These are phyloP conservation scores for Echinometra lucunter DNA, from an alignment of 53 echinoderm and acorn worm genomes.

Conservation along the genomic window DNA sequence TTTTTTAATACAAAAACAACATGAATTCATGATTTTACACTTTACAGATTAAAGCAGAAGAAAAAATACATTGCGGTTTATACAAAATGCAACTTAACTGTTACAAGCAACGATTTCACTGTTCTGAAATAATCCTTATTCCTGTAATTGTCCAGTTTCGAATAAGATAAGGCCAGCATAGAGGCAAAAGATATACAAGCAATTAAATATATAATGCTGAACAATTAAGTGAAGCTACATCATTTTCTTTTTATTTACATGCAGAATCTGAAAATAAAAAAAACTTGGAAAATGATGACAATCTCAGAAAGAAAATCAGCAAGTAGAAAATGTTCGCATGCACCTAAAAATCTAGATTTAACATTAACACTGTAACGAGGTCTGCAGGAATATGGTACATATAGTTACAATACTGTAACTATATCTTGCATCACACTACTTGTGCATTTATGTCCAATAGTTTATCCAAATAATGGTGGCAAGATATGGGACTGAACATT, in stretches of 20 bases:
- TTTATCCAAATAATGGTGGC: not conserved
- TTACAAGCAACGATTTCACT: too few species aligned
- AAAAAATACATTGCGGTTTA: too few species aligned
- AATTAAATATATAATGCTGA: too few species aligned
- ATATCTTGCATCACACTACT: not conserved
- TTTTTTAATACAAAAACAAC: too few species aligned
- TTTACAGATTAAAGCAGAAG: too few species aligned
- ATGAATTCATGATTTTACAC: too few species aligned
- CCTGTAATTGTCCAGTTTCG: too few species aligned
- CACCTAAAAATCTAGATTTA: not conserved
- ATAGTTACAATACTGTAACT: not conserved
- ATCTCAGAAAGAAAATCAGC: not conserved
- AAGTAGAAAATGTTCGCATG: not conserved
- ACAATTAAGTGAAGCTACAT: not conserved
- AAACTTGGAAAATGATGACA: not conserved
- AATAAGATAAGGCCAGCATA: too few species aligned
- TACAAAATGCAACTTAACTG: too few species aligned
- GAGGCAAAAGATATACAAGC: too few species aligned
- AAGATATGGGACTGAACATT: not conserved
- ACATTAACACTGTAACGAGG: not conserved
- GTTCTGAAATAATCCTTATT: too few species aligned
- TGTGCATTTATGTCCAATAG: not conserved
- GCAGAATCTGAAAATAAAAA: not conserved
- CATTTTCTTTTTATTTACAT: not conserved
- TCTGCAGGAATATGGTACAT: not conserved